Conservation (phyloP, 2,888 invertebrate genomes). For the Empis stercorea region DNA sequence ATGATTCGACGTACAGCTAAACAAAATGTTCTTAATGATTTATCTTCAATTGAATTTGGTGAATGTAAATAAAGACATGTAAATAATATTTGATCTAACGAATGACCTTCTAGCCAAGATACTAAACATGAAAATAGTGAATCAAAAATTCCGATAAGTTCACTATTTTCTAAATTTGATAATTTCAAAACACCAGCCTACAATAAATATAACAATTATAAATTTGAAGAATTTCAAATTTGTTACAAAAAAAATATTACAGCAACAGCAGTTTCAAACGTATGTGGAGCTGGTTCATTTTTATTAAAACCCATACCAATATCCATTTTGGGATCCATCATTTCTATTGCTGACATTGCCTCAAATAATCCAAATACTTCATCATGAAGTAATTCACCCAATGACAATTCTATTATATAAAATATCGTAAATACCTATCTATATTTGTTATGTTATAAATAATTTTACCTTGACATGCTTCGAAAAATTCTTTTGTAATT, state of each 20-base stretch:
- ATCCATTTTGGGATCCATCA: conserved; percentile 99
- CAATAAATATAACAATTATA: conserved; percentile 17
- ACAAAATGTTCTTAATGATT: conserved; percentile 72
- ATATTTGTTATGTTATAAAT: not conserved
- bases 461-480: conserved; percentile 43
- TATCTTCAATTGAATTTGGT: conserved; percentile 71
- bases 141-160: conserved; percentile 88
- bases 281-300: conserved; percentile 68
- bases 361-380: conserved; percentile 86
- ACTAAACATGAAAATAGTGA: conserved; percentile 86
- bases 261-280: conserved; percentile 75
- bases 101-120: conserved; percentile 95
- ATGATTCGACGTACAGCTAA: conserved; percentile 79
- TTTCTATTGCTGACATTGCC: conserved; percentile 99
- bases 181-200: conserved; percentile 67
- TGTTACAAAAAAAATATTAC: conserved; percentile 33
- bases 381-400: conserved; percentile 88
- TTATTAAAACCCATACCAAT: conserved; percentile 94
- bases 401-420: conserved; percentile 48
- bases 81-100: conserved; percentile 91
- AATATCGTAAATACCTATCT: not conserved
- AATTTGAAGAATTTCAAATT: no score
- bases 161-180: conserved; percentile 57
- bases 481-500: conserved; percentile 44
- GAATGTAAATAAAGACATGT: conserved; percentile 92